These are phyloP conservation scores for Notechis scutatus DNA, from an alignment of 2,113 vertebrate species.

Conservation along the genomic window DNA sequence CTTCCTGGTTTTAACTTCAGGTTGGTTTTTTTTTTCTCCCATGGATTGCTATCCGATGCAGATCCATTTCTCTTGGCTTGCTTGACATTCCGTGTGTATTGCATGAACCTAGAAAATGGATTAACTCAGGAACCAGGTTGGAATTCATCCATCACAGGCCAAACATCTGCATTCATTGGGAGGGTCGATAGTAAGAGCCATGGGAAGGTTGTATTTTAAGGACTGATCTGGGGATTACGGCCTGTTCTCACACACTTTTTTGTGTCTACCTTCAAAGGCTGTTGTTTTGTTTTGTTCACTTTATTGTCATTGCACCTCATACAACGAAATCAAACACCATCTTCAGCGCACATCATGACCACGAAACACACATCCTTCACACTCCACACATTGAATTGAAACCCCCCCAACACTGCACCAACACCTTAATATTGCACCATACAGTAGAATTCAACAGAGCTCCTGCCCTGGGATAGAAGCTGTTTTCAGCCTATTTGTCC, in stretches of 20 bases:
- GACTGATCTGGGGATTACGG: neutral
- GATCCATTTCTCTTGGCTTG: neutral
- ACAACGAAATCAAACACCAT: no score
- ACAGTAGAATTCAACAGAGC: no score
- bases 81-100: neutral
- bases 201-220: neutral
- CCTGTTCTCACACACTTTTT: neutral
- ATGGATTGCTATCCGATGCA: neutral
- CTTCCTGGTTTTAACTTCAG: neutral
- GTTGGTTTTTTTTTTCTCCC: no score
- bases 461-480: no score
- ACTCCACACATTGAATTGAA: no score
- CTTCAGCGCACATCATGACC: no score
- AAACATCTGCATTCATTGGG: neutral
- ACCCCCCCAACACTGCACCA: fast-evolving
- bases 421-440: no score
- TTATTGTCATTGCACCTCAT: no score
- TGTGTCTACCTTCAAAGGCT: neutral
- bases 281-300: neutral
- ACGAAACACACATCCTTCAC: no score
- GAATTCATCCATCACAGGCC: neutral
- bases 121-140: neutral
- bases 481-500: no score
- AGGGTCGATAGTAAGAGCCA: neutral
- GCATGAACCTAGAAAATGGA: neutral